Percentiles rank a stretch among this genome's conserved stretches.
Conservation (phyloP, 2,797 vertebrate genomes). For the Pangasius mekongensis region DNA sequence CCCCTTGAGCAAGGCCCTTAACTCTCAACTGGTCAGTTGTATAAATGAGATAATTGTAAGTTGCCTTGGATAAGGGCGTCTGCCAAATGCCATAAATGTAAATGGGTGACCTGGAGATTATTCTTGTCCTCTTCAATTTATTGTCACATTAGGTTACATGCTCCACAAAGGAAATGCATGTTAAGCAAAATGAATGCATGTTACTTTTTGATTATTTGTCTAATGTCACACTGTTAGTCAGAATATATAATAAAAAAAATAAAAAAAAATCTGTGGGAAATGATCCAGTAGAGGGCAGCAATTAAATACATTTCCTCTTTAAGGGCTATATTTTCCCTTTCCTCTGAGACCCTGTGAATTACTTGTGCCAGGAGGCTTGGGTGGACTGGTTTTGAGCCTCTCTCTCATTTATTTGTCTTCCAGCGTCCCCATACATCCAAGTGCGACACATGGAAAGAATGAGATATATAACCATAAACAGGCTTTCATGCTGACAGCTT, state of each 20-base stretch:
- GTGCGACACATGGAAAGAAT: not conserved
- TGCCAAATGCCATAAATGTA: no score
- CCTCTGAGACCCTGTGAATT: conserved; percentile 20
- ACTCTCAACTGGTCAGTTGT: no score
- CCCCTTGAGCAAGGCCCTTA: no score
- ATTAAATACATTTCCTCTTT: conserved; percentile 24
- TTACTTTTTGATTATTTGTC: not conserved
- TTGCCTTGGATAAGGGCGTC: no score
- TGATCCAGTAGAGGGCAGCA: conserved; percentile 70
- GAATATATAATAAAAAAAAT: not conserved
- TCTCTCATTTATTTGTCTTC: conserved; percentile 53
- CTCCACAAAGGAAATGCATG: not conserved
- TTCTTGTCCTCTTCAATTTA: not conserved
- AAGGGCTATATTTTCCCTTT: not conserved
- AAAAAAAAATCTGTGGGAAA: not conserved
- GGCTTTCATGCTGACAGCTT: conserved; percentile 7
- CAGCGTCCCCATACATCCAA: not conserved
- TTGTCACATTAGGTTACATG: not conserved
- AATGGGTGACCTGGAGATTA: no score
- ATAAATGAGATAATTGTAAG: no score
- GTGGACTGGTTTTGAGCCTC: conserved; percentile 53
- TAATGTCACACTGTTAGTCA: not conserved
- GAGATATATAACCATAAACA: conserved; percentile 9
- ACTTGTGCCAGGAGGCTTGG: conserved; percentile 1
- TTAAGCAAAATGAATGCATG: not conserved